phyloP scores from a whole-genome alignment of 2,888 invertebrate species.

The Nebria salina region DNA sequence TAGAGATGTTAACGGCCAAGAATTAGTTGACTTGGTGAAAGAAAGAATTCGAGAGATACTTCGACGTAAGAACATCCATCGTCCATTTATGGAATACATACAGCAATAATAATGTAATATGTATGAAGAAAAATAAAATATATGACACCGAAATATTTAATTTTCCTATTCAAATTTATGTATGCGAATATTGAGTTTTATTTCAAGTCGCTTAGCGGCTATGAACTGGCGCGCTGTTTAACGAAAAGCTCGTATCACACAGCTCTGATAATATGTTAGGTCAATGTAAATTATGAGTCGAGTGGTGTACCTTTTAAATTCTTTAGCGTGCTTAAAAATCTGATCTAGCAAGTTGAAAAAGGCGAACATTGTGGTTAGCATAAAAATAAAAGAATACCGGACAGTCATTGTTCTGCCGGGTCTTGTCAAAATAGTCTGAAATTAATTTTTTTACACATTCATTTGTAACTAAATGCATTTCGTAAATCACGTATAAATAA shows the following conservation, averaged over 20 bases:
- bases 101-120: too few relatives aligned
- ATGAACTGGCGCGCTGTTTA: neutral
- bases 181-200: neutral
- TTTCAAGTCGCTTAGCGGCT: neutral
- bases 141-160: too few relatives aligned
- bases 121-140: too few relatives aligned
- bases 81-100: too few relatives aligned
- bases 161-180: too few relatives aligned
- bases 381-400: slow-evolving; percentile 16
- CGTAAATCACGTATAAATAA: neutral
- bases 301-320: neutral
- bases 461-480: neutral
- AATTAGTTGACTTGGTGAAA: too few relatives aligned
- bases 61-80: too few relatives aligned
- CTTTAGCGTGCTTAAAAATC: neutral
- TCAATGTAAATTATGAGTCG: neutral
- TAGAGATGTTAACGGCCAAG: too few relatives aligned
- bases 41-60: too few relatives aligned
- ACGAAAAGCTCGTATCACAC: neutral
- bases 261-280: neutral
- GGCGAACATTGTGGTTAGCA: slow-evolving; percentile 3
- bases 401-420: slow-evolving; percentile 9
- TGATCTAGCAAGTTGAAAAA: neutral
- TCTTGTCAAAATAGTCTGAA: slow-evolving; percentile 14
- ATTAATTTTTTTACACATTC: slow-evolving; percentile 9